A percentile compares a stretch with the other conserved stretches of the same genome.
phyloP scores from a whole-genome alignment of 23 tunicate genomes.

The Botrylloides violaceus region DNA sequence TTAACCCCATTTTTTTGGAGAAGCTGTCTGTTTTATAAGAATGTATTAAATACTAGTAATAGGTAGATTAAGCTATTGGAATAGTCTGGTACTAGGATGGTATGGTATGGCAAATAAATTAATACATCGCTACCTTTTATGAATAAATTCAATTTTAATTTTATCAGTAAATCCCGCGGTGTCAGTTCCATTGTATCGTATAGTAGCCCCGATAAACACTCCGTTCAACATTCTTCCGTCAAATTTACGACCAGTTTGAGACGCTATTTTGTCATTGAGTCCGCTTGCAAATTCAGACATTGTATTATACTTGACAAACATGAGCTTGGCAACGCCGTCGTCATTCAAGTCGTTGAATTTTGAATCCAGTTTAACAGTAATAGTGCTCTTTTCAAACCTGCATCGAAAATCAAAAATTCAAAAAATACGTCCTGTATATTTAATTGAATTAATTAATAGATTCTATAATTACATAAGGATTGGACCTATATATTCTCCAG shows the following conservation, averaged over 20 bases:
- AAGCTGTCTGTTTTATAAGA: too few relatives aligned
- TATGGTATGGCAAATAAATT: too few relatives aligned
- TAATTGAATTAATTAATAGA: too few relatives aligned
- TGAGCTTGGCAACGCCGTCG: conserved; percentile 11
- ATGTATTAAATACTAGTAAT: too few relatives aligned
- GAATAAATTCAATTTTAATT: conserved; percentile 44
- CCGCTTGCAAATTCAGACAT: conserved; percentile 21
- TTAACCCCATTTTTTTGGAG: too few relatives aligned
- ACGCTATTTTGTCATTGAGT: conserved; percentile 14
- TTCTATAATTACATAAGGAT: too few relatives aligned
- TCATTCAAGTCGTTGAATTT: conserved; percentile 1
- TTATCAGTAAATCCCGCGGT: conserved; percentile 9
- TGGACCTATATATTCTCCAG: too few relatives aligned
- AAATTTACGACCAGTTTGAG: conserved; percentile 24
- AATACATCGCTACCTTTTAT: conserved; percentile 52
- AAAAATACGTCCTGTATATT: neutral
- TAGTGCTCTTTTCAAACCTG: conserved; percentile 22
- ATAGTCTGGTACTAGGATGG: too few relatives aligned
- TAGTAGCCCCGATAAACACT: conserved; percentile 53
- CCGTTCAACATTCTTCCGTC: conserved; percentile 67
- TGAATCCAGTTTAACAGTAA: neutral
- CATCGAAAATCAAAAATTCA: neutral
- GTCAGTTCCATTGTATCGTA: conserved; percentile 15
- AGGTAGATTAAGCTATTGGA: too few relatives aligned
- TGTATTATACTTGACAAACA: conserved; percentile 45